Evolutionary conservation across 2,888 invertebrate genomes (phyloP), one percentile per base, ranked within the genome.

Genomic region (Eumacrocentrus americanus): DNA sequence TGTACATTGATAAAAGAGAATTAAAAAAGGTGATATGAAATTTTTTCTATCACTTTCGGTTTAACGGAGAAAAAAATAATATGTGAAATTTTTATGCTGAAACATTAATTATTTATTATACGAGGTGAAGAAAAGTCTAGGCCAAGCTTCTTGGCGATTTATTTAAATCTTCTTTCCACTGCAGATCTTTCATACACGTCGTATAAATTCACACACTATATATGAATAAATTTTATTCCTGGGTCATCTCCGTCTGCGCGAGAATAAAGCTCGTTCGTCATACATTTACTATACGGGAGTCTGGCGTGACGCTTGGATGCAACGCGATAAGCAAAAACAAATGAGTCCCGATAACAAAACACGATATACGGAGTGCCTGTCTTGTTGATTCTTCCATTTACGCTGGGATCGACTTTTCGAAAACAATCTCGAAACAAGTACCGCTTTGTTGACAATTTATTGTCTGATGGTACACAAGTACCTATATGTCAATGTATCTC

Each of bases 261-360:
- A 18, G 35, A 29, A 29, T 14, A 9, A 25, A 2, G 34, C 70
- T 65, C 71, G 75, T 75, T 70, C 70, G 74, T 77, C 76, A 62
- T 62, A 75, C 74, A 73, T 77, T 76, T 75, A 11, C n/a, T n/a
- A n/a, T n/a, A 76, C 73, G 71, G 70, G 64, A 67, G 63, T 65
- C 62, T 63, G 65, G 68, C 40, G 50, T 70, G 67, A 74, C 72
- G 70, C 61, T 61, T 65, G 25, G 1, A 14, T 42, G 44, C 46
- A 11, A 59, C 52, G 62, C 64, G 77, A 77, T 77, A 77, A 76
- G 74, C 75, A 75, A 75, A 77, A 77, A 77, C 75, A 77, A 77
- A 77, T 76, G 77, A 74, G 71, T 68, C 67, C 66, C 68, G 75
- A 77, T 74, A 74, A 69, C 67, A 53, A 56, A 38, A 46, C 52